Conservation (phyloP, 1,140 invertebrate species). For the Meteorus sp. region DNA sequence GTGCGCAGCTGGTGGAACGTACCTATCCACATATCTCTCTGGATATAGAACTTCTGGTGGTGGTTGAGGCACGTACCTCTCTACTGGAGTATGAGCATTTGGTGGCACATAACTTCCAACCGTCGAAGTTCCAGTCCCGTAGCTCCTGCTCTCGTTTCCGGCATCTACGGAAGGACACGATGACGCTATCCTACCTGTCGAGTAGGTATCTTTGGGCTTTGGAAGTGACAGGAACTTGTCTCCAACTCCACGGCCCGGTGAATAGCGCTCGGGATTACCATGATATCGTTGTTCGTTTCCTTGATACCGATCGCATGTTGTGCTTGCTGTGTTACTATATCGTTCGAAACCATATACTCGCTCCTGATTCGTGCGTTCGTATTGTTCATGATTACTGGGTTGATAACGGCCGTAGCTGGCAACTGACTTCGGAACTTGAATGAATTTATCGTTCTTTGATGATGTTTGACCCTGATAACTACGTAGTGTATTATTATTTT, state of each 20-base stretch:
- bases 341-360: slow-evolving; percentile 37
- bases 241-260: slow-evolving; percentile 40
- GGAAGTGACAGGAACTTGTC: slow-evolving; percentile 59
- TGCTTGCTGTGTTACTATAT: slow-evolving; percentile 18
- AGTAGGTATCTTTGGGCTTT: slow-evolving; percentile 54
- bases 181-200: slow-evolving; percentile 50
- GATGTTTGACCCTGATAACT: slow-evolving; percentile 28
- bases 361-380: slow-evolving; percentile 38
- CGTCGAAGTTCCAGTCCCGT: slow-evolving; percentile 24
- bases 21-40: slow-evolving; percentile 57
- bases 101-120: slow-evolving; percentile 65
- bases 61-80: slow-evolving; percentile 67
- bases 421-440: slow-evolving; percentile 40
- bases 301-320: slow-evolving; percentile 39
- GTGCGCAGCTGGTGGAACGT: slow-evolving; percentile 58
- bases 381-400: slow-evolving; percentile 33
- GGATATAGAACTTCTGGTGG: slow-evolving; percentile 60
- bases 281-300: slow-evolving; percentile 30
- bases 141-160: slow-evolving; percentile 15
- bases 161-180: slow-evolving; percentile 43
- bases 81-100: slow-evolving; percentile 69
- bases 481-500: slow-evolving; percentile 24
- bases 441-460: slow-evolving; percentile 37
- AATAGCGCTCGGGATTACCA: slow-evolving; percentile 39
- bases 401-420: slow-evolving; percentile 41